phyloP scores from a whole-genome alignment of 2,113 vertebrate genomes.

The Aramus guarauna region DNA sequence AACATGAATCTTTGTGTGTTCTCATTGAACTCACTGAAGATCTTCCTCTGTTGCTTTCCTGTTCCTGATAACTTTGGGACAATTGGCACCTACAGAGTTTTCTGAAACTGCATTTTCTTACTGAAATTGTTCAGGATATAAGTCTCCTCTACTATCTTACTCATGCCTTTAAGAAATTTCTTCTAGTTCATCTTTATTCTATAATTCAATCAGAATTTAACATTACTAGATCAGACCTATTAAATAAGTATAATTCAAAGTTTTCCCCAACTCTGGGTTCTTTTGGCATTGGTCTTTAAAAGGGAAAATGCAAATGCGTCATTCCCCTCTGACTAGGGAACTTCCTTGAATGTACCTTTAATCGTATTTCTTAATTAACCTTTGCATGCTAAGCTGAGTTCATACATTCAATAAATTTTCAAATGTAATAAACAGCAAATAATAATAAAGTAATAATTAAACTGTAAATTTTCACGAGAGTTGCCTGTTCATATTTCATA shows the following conservation, averaged over 20 bases:
- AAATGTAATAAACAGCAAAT: background rate
- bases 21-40: background rate
- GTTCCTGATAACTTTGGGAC: background rate
- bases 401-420: background rate
- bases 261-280: background rate
- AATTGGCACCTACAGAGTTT: background rate
- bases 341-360: background rate
- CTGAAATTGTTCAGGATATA: background rate
- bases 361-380: background rate
- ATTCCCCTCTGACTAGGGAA: background rate
- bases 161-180: background rate
- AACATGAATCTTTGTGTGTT: background rate
- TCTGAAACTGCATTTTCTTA: background rate
- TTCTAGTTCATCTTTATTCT: background rate
- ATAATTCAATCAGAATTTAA: background rate
- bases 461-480: background rate
- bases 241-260: background rate
- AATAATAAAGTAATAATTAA: background rate
- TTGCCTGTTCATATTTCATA: background rate
- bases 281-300: background rate
- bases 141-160: background rate
- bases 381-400: background rate
- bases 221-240: background rate
- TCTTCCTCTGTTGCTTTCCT: background rate
- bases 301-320: background rate